phyloP scores from a whole-genome alignment of 2,797 vertebrate genomes.

The Monodelphis domestica region DNA sequence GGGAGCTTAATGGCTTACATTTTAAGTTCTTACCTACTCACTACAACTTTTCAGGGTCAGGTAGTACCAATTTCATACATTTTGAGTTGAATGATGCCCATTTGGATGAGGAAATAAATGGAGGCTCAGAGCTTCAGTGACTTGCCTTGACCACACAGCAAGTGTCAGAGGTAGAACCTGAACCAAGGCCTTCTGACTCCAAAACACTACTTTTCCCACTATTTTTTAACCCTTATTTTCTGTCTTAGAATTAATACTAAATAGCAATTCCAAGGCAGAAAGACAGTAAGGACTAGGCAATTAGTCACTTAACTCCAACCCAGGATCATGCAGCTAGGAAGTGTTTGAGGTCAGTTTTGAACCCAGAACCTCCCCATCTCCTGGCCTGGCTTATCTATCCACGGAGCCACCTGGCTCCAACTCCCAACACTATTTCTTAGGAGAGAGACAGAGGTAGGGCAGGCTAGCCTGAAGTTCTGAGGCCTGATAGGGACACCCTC shows the following conservation, averaged over 20 bases:
- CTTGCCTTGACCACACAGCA: not conserved
- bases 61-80: not conserved
- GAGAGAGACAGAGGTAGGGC: not conserved
- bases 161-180: not conserved
- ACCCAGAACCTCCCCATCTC: too few relatives aligned
- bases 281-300: too few relatives aligned
- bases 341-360: too few relatives aligned
- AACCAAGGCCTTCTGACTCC: not conserved
- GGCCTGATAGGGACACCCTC: not conserved
- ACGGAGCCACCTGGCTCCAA: too few relatives aligned
- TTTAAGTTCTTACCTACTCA: not conserved
- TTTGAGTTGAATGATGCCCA: not conserved
- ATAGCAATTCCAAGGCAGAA: too few relatives aligned
- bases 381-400: too few relatives aligned
- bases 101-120: conserved; percentile 42
- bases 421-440: not conserved
- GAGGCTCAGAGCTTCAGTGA: not conserved
- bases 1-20: not conserved
- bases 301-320: too few relatives aligned
- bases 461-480: not conserved
- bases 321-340: too few relatives aligned
- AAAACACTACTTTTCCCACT: not conserved
- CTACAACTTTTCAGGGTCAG: not conserved
- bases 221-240: too few relatives aligned
- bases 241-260: too few relatives aligned